Percentiles rank a stretch among this genome's conserved stretches.
phyloP scores from a whole-genome alignment of 2,797 vertebrate genomes.

The Mormyrus hasselquistii region DNA sequence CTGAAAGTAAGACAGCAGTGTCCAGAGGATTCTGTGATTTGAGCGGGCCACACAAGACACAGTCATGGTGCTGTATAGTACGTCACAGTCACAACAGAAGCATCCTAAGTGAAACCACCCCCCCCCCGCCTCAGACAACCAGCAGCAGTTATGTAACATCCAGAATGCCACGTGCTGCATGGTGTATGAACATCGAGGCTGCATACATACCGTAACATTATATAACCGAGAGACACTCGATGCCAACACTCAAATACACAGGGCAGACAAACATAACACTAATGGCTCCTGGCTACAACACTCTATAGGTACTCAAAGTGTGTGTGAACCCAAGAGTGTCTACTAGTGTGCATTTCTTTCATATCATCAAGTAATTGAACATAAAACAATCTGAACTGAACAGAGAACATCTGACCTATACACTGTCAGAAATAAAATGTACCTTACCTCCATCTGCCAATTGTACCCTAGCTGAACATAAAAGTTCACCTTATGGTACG shows the following conservation, averaged over 20 bases:
- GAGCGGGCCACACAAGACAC: background rate
- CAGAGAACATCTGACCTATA: background rate
- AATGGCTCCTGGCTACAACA: background rate
- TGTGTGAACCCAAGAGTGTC: background rate
- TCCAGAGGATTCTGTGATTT: slow-evolving; percentile 3
- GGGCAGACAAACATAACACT: background rate
- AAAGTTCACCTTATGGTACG: background rate
- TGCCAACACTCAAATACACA: slow-evolving; percentile 13
- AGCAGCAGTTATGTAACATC: slow-evolving; percentile 39
- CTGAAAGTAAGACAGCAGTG: background rate
- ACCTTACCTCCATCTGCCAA: background rate
- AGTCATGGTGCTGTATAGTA: background rate
- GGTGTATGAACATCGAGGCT: slow-evolving; percentile 46
- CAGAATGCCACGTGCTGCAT: slow-evolving; percentile 30
- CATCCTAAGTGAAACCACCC: background rate
- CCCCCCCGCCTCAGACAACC: background rate
- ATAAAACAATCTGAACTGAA: background rate
- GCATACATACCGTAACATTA: slow-evolving; percentile 47
- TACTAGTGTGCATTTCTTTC: background rate
- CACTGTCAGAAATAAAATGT: background rate
- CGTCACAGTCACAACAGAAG: slow-evolving; percentile 26
- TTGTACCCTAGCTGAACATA: background rate
- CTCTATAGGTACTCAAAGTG: background rate
- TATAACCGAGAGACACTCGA: slow-evolving; percentile 42
- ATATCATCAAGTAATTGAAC: background rate